Evolutionary conservation across 2,888 invertebrate species (phyloP).

Genomic region (Leucophenga montana): DNA sequence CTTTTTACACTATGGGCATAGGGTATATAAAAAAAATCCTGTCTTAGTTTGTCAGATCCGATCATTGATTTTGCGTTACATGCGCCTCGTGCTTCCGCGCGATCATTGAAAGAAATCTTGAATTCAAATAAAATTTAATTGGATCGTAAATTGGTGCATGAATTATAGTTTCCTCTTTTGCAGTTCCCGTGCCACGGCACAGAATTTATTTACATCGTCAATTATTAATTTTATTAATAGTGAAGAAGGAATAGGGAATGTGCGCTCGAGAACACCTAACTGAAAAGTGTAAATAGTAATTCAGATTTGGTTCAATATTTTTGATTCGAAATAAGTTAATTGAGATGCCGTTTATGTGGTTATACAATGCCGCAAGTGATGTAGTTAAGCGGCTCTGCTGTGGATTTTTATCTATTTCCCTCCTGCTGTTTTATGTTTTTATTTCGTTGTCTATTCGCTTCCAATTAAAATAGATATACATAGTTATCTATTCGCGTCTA

Average conservation of each 20-base stretch:
- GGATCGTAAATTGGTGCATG: slow-evolving; percentile 64
- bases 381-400: slow-evolving; percentile 10
- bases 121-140: slow-evolving; percentile 67
- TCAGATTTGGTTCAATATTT: background rate
- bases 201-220: too few relatives aligned
- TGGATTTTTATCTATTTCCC: slow-evolving; percentile 65
- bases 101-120: slow-evolving; percentile 65
- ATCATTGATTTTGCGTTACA: slow-evolving; percentile 42
- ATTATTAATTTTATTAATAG: too few relatives aligned
- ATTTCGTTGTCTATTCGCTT: slow-evolving; percentile 47
- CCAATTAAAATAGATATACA: slow-evolving; percentile 59
- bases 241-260: too few relatives aligned
- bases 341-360: slow-evolving; percentile 39
- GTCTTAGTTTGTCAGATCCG: background rate
- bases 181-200: background rate
- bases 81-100: slow-evolving; percentile 37
- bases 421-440: slow-evolving; percentile 62
- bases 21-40: background rate
- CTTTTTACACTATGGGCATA: too few relatives aligned
- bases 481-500: slow-evolving; percentile 33
- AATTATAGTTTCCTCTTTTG: slow-evolving; percentile 31
- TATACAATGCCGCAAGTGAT: slow-evolving; percentile 15
- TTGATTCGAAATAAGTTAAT: slow-evolving; percentile 64
- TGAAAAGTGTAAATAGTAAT: too few relatives aligned
- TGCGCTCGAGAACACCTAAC: slow-evolving; percentile 41